phyloP scores from a whole-genome alignment of 2,888 invertebrate genomes.

The Gari tellinella region DNA sequence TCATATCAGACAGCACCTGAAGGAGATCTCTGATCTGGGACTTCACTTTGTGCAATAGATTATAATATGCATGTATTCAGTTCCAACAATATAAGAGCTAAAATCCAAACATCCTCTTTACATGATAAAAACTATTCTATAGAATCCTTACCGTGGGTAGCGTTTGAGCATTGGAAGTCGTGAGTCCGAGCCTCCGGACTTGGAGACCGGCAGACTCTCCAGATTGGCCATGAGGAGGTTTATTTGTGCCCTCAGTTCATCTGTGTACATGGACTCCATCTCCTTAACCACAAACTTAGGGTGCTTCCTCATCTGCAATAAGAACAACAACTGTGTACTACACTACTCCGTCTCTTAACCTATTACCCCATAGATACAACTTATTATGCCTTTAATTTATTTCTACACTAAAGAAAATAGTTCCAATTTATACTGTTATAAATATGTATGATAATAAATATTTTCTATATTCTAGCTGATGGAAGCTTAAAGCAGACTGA shows the following conservation, averaged over 20 bases:
- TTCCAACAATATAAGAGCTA: no score
- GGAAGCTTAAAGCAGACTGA: no score
- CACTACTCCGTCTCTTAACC: no score
- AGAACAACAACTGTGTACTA: no score
- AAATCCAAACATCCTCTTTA: no score
- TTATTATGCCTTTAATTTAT: no score
- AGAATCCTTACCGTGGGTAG: constrained; percentile 92
- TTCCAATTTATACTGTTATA: no score
- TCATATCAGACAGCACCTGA: neutral
- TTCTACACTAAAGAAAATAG: no score
- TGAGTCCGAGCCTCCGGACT: constrained; percentile 96
- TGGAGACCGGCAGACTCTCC: constrained; percentile 99
- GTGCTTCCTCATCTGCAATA: constrained; percentile 78
- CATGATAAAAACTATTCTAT: no score
- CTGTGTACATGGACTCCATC: constrained; percentile 99
- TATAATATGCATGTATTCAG: neutral
- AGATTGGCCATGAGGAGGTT: constrained; percentile 99
- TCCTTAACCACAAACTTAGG: constrained; percentile 99
- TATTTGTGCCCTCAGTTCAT: constrained; percentile 98
- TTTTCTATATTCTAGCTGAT: no score
- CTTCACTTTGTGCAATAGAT: neutral
- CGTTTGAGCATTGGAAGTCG: constrained; percentile 98
- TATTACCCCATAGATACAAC: no score
- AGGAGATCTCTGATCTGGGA: neutral
- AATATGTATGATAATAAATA: no score